These are phyloP conservation scores for Drosophila colorata DNA, from an alignment of 2,888 invertebrate genomes.

Conservation along the genomic window DNA sequence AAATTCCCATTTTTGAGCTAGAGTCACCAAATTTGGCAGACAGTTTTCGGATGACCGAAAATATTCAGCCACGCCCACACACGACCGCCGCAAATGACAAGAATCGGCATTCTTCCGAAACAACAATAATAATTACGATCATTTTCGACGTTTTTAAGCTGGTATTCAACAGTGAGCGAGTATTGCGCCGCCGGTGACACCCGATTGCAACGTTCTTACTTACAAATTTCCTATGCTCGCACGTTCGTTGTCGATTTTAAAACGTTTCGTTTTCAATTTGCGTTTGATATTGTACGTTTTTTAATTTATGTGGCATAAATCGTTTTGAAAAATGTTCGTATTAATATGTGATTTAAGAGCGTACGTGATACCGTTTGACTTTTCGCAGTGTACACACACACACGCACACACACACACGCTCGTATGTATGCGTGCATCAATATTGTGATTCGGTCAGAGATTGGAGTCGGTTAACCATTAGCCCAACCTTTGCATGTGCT, in stretches of 20 bases:
- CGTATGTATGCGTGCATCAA: background rate
- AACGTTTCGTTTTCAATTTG: background rate
- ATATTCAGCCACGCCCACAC: too few relatives aligned
- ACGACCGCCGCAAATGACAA: too few relatives aligned
- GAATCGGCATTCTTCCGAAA: too few relatives aligned
- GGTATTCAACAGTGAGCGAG: too few relatives aligned
- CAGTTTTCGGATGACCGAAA: too few relatives aligned
- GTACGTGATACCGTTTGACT: background rate
- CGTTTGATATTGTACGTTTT: background rate
- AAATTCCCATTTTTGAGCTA: too few relatives aligned
- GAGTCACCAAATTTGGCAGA: too few relatives aligned
- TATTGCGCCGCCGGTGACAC: background rate
- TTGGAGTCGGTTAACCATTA: background rate
- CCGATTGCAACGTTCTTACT: background rate
- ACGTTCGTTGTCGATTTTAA: background rate
- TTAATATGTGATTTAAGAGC: background rate
- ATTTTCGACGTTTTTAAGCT: too few relatives aligned
- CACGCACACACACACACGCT: too few relatives aligned
- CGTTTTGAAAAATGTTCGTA: background rate
- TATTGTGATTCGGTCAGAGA: background rate
- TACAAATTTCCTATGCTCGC: background rate
- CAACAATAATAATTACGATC: too few relatives aligned
- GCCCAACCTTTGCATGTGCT: background rate
- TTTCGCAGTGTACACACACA: too few relatives aligned
- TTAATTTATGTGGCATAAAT: background rate